Evolutionary conservation across 2,797 vertebrate species (phyloP).

Genomic region (Brachymystax lenok): DNA sequence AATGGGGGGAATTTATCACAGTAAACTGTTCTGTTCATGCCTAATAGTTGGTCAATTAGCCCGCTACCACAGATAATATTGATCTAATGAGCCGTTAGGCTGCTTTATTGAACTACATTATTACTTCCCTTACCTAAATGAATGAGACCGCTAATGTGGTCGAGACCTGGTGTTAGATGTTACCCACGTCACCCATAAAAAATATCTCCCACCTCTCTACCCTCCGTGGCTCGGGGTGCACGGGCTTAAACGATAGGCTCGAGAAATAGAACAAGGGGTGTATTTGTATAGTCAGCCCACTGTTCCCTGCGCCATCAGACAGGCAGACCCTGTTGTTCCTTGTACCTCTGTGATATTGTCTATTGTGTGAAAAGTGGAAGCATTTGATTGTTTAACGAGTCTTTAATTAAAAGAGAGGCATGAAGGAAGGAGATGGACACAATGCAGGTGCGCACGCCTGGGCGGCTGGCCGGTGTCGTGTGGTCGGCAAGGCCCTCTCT

Average conservation of each 20-base stretch:
- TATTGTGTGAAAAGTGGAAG: slow-evolving; percentile 63
- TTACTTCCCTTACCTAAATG: slow-evolving; percentile 72
- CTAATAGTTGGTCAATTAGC: slow-evolving; percentile 65
- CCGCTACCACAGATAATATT: slow-evolving; percentile 50
- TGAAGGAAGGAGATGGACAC: background rate
- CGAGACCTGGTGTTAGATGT: slow-evolving; percentile 62
- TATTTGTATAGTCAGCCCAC: background rate
- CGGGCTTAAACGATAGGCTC: slow-evolving; percentile 73
- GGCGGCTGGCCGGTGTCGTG: background rate
- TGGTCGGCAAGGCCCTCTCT: background rate
- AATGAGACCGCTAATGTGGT: slow-evolving; percentile 74
- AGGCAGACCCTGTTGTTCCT: slow-evolving; percentile 49
- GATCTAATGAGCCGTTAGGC: slow-evolving; percentile 68
- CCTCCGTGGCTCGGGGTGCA: slow-evolving; percentile 67
- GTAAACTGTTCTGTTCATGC: slow-evolving; percentile 36
- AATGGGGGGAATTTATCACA: background rate
- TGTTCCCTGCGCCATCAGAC: no score
- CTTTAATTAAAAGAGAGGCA: slow-evolving; percentile 68
- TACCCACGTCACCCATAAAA: background rate
- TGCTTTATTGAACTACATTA: slow-evolving; percentile 63
- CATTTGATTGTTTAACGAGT: slow-evolving; percentile 54
- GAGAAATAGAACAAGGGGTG: slow-evolving; percentile 57
- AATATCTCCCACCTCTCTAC: background rate
- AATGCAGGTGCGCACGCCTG: background rate
- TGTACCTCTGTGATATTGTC: slow-evolving; percentile 25